Evolutionary conservation across 2,113 vertebrate genomes (phyloP).

Genomic region (Nanorana parkeri): DNA sequence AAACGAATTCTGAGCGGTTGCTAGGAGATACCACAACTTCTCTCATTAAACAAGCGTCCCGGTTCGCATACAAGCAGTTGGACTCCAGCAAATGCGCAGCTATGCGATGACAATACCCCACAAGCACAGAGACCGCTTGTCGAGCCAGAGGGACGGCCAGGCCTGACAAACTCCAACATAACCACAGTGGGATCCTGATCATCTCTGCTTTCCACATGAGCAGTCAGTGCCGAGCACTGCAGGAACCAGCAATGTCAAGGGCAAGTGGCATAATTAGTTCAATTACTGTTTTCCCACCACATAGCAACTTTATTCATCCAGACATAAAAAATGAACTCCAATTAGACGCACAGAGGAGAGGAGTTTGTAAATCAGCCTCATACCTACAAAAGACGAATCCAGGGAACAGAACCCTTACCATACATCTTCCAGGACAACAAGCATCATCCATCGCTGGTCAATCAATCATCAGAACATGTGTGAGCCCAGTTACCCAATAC

Average conservation of each 20-base stretch:
- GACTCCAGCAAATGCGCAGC: background rate
- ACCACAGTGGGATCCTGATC: conserved; percentile 21
- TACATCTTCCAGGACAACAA: too few species aligned
- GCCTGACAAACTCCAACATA: background rate
- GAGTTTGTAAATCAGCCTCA: background rate
- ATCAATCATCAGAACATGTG: too few species aligned
- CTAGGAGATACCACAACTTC: too few species aligned
- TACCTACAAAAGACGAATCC: background rate
- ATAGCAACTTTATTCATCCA: conserved; percentile 36
- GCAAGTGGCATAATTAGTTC: conserved; percentile 50
- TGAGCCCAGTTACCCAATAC: too few species aligned
- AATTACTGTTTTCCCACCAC: conserved; percentile 53
- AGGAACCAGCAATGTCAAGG: conserved; percentile 48
- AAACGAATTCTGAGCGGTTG: too few species aligned
- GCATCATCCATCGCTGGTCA: too few species aligned
- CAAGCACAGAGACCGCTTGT: background rate
- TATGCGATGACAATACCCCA: conserved; percentile 29
- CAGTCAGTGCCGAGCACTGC: conserved; percentile 27
- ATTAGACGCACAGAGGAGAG: conserved; percentile 11
- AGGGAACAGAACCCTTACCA: too few species aligned
- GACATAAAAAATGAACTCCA: conserved; percentile 10
- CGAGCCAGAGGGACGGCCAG: background rate
- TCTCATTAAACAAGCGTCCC: too few species aligned
- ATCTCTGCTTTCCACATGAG: conserved; percentile 40
- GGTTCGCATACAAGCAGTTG: too few species aligned